Evolutionary conservation across 2,888 invertebrate genomes (phyloP), one percentile per base, ranked within the genome.

Genomic region (Subacronicta megacephala): DNA sequence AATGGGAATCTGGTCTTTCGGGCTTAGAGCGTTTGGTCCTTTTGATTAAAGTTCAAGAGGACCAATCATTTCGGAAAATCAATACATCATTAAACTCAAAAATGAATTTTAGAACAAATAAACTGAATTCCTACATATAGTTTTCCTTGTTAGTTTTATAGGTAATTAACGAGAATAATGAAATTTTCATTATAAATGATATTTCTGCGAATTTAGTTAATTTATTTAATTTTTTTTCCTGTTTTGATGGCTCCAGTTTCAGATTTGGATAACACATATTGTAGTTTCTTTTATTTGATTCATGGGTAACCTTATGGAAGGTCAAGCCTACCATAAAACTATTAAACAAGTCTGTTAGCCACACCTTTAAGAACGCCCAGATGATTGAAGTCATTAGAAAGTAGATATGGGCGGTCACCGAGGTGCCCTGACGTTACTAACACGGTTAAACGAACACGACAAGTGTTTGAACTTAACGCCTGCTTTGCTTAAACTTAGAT

Each of bases 381-480:
- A 64, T 52, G 47, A 71, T 65, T 56, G 29, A 53, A 51, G 29
- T 53, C 66, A 74, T 71, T 74, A 71, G 66, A 71, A 71, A 74
- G 75, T 71, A 55, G 50, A 65, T 53, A 74, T 52, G 45, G 46
- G 33, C 44, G 61, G 71, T 64, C 65, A 50, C 16, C 7, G 20
- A 54, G 55, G 50, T 51, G 57, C 75, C 66, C 50, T 56, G 38
- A 37, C 51, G 35, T 7, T 17, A 10, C 17, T 71, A 65, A 66
- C 71, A 58, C 65, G 65, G 65, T 66, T 71, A 71, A 31, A 65
- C 40, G 29, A 37, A 65, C 43, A 44, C 26, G 65, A 57, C 65
- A 70, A 71, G 71, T 70, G 47, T 52, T 49, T 12, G 31, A 38
- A 62, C 47, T 41, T 47, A 53, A 53, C 18, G 23, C 17, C 15